phyloP scores from a whole-genome alignment of 2,113 vertebrate species.

The Cheirogaleus medius region DNA sequence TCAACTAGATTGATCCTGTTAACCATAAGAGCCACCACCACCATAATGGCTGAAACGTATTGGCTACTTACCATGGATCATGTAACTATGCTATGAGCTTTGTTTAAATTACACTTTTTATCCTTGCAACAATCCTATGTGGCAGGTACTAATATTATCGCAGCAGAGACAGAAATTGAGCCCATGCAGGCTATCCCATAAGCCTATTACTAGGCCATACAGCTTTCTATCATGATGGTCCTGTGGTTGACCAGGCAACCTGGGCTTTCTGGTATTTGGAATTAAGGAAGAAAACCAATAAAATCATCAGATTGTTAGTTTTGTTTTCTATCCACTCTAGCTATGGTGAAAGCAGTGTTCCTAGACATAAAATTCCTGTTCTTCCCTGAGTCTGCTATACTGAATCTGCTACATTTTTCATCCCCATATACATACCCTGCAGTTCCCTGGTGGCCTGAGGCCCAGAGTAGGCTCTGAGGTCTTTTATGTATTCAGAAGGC shows the following conservation, averaged over 20 bases:
- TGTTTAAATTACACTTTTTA: background rate
- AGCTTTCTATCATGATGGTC: background rate
- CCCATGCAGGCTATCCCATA: background rate
- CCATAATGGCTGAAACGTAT: background rate
- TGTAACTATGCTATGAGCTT: background rate
- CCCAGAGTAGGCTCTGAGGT: background rate
- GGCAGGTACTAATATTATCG: background rate
- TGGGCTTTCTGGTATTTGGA: background rate
- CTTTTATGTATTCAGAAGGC: background rate
- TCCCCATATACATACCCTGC: background rate
- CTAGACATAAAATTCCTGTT: background rate
- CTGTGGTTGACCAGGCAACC: background rate
- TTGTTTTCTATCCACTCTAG: background rate
- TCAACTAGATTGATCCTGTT: background rate
- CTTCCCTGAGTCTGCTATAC: background rate
- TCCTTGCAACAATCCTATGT: background rate
- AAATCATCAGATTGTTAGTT: background rate
- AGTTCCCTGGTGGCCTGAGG: background rate
- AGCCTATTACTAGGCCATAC: background rate
- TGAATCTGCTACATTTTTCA: background rate
- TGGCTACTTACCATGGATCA: background rate
- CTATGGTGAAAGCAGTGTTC: background rate
- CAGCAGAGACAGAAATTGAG: background rate
- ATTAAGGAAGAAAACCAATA: slow-evolving; percentile 6
- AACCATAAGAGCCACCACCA: background rate